Percentiles rank a stretch among this genome's conserved stretches.
phyloP scores from a whole-genome alignment of 2,888 invertebrate genomes.

The Pyralis farinalis region DNA sequence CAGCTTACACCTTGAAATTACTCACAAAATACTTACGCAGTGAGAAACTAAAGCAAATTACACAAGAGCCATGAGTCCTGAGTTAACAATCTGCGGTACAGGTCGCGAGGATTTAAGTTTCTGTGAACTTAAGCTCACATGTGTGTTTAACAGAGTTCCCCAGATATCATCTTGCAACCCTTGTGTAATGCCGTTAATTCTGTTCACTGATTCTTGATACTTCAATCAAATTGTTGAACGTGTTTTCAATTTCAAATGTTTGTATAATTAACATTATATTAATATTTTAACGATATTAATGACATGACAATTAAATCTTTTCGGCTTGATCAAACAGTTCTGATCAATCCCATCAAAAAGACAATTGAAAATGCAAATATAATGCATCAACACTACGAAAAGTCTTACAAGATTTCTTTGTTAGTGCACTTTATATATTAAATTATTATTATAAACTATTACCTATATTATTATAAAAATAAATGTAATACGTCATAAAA shows the following conservation, averaged over 20 bases:
- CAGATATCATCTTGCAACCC: constrained; percentile 39
- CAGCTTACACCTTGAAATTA: neutral
- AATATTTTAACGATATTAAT: no score
- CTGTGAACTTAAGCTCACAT: constrained; percentile 47
- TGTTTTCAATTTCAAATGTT: neutral
- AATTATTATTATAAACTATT: no score
- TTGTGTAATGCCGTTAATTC: constrained; percentile 44
- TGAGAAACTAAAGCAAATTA: constrained; percentile 4
- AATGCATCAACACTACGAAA: no score
- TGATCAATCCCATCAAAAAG: no score
- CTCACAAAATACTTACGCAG: constrained; percentile 8
- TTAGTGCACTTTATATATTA: no score
- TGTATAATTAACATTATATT: no score
- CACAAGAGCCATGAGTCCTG: constrained; percentile 10
- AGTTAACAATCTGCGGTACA: constrained; percentile 41
- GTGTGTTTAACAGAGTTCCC: constrained; percentile 39
- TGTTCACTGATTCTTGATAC: constrained; percentile 7
- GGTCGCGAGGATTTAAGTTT: constrained; percentile 47
- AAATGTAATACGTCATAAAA: no score
- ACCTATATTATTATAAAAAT: no score
- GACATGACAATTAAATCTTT: no score
- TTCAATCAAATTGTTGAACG: neutral
- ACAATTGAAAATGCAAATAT: no score
- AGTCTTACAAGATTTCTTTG: no score
- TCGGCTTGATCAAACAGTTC: no score